Conservation (phyloP, 2,113 vertebrate genomes). For the Pithys albifrons region DNA sequence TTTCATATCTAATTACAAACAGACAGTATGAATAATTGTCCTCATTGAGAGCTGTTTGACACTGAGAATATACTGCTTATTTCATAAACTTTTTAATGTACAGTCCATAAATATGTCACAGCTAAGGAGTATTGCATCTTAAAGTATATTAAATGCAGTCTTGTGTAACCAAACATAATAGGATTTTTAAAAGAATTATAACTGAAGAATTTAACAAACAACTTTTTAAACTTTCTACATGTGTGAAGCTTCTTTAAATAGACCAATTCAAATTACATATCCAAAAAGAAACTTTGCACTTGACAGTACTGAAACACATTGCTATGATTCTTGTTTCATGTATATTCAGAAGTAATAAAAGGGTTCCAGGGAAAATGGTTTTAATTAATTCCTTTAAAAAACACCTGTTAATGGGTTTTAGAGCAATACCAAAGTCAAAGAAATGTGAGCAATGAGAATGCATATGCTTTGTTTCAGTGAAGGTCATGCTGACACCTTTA, state of each 20-base stretch:
- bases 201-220: slow-evolving; percentile 71
- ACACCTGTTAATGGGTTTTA: not conserved
- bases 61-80: slow-evolving; percentile 73
- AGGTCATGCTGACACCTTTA: not conserved
- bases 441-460: not conserved
- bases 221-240: slow-evolving; percentile 74
- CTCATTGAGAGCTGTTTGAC: slow-evolving; percentile 73
- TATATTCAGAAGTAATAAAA: slow-evolving; percentile 10
- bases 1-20: slow-evolving; percentile 75
- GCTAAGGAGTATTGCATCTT: slow-evolving; percentile 76
- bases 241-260: slow-evolving; percentile 69
- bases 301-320: not conserved
- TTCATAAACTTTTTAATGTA: slow-evolving; percentile 78
- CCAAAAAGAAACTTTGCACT: slow-evolving; percentile 21
- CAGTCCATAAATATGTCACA: slow-evolving; percentile 76
- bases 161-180: slow-evolving; percentile 84
- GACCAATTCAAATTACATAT: slow-evolving; percentile 47
- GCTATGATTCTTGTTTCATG: not conserved
- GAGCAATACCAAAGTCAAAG: not conserved
- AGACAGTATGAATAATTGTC: slow-evolving; percentile 74
- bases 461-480: not conserved
- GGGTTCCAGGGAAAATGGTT: not conserved
- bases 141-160: slow-evolving; percentile 81
- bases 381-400: not conserved
- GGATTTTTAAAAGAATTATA: slow-evolving; percentile 82